Conservation (phyloP, 2,888 invertebrate species). For the Unio pictorum region DNA sequence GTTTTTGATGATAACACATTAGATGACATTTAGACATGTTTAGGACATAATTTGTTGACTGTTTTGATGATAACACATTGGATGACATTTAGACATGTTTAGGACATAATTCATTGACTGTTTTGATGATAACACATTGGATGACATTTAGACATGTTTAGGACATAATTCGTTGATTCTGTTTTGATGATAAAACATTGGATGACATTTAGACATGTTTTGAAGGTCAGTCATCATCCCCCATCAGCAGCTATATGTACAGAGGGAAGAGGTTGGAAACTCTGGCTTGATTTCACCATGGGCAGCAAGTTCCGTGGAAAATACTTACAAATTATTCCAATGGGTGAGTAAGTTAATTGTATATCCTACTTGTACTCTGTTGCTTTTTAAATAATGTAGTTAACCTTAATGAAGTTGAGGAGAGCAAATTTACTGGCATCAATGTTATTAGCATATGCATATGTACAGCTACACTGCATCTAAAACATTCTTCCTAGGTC, state of each 20-base stretch:
- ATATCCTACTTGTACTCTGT: conserved; percentile 4
- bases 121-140: too few species aligned
- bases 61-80: too few species aligned
- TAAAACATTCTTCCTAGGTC: too few species aligned
- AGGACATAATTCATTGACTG: too few species aligned
- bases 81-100: not conserved
- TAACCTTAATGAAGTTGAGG: too few species aligned
- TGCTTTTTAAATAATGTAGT: not conserved
- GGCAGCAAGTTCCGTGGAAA: conserved; percentile 99
- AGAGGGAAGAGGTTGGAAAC: conserved; percentile 91
- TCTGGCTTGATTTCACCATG: conserved; percentile 99
- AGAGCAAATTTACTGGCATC: too few species aligned
- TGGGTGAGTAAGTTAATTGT: conserved; percentile 70
- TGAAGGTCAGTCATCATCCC: conserved; percentile 95
- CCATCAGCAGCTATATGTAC: conserved; percentile 97
- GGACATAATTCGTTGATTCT: too few species aligned
- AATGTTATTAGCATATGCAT: too few species aligned
- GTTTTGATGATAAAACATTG: too few species aligned
- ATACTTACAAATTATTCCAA: conserved; percentile 84
- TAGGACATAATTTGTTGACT: not conserved
- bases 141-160: not conserved
- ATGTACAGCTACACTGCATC: too few species aligned
- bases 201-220: not conserved
- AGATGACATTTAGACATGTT: too few species aligned
- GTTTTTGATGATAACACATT: too few species aligned